phyloP scores from a whole-genome alignment of 2,797 vertebrate genomes.

The Sparidentex hasta region DNA sequence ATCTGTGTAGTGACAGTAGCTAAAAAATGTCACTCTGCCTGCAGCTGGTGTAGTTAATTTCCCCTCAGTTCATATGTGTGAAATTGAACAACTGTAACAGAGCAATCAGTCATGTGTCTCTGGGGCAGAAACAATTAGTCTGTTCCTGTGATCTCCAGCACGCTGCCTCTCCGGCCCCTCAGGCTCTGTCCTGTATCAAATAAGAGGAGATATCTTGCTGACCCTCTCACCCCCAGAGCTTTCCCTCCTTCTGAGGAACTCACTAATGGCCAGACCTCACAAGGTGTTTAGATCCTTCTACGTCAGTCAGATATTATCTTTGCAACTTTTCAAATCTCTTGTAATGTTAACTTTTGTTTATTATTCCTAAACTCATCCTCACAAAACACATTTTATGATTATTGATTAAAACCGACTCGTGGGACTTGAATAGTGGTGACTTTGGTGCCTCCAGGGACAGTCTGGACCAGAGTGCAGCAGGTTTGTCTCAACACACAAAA shows the following conservation, averaged over 20 bases:
- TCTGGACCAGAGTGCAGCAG: not conserved
- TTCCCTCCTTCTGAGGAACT: constrained; percentile 36
- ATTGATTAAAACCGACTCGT: not conserved
- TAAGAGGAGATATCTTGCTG: constrained; percentile 56
- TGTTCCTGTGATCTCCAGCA: constrained; percentile 67
- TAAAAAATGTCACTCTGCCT: constrained; percentile 21
- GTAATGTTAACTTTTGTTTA: not conserved
- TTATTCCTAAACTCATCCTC: not conserved
- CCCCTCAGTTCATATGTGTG: constrained; percentile 22
- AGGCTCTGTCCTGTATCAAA: constrained; percentile 56
- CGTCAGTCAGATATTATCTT: constrained; percentile 2
- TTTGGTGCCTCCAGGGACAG: not conserved
- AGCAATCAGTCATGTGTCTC: constrained; percentile 47
- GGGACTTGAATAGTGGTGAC: not conserved
- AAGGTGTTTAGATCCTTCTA: constrained; percentile 55
- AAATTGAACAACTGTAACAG: constrained; percentile 48
- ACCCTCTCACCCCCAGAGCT: constrained; percentile 44
- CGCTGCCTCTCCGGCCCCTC: constrained; percentile 45
- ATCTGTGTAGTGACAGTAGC: not conserved
- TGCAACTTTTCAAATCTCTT: constrained; percentile 1
- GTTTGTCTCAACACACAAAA: constrained; percentile 3
- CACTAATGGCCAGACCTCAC: constrained; percentile 57
- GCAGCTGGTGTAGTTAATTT: constrained; percentile 11
- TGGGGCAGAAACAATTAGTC: constrained; percentile 66
- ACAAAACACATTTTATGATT: not conserved